These are phyloP conservation scores for Ophthalmolycus amberensis DNA, from an alignment of 2,113 vertebrate genomes.

Conservation along the genomic window DNA sequence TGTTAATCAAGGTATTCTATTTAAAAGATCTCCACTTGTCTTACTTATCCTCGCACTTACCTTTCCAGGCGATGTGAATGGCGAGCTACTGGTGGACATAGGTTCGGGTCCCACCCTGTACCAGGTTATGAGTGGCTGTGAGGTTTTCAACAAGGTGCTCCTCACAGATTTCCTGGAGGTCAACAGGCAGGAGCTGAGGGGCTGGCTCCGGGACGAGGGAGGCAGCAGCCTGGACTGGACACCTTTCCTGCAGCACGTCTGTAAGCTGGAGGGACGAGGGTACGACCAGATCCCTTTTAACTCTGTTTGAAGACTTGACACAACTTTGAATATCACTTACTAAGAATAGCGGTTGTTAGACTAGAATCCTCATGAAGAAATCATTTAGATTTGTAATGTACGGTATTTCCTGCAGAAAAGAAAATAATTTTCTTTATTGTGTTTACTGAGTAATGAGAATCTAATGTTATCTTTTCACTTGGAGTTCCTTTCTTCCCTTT, in stretches of 20 bases:
- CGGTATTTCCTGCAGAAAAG: background rate
- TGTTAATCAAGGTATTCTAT: background rate
- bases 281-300: conserved; percentile 53
- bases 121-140: conserved; percentile 93
- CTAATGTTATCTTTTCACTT: background rate
- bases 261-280: conserved; percentile 92
- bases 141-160: conserved; percentile 90
- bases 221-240: conserved; percentile 90
- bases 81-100: conserved; percentile 89
- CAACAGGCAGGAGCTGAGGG: conserved; percentile 88
- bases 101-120: conserved; percentile 96
- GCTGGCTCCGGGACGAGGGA: conserved; percentile 84
- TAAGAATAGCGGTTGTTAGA: no score
- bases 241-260: conserved; percentile 88
- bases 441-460: background rate
- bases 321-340: background rate
- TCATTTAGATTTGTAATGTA: background rate
- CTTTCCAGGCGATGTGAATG: conserved; percentile 86
- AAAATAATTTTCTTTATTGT: background rate
- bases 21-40: background rate
- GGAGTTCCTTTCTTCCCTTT: background rate
- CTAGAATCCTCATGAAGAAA: background rate
- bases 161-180: conserved; percentile 94
- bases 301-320: background rate
- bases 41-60: conserved; percentile 5